phyloP scores from a whole-genome alignment of 2,797 vertebrate genomes.

The Cirrhinus mrigala region DNA sequence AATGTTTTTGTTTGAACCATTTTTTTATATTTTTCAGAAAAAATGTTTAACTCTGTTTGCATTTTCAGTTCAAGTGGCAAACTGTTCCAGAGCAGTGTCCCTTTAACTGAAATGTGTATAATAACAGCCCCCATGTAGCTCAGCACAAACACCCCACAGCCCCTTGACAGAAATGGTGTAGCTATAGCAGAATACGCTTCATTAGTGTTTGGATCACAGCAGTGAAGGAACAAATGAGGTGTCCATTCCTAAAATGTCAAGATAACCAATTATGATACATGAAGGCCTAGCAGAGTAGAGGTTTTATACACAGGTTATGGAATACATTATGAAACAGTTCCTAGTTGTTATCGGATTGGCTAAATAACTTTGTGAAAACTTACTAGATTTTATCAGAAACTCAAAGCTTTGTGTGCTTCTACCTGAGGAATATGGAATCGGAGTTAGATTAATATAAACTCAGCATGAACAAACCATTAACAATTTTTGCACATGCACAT shows the following conservation, averaged over 20 bases:
- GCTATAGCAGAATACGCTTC: conserved; percentile 70
- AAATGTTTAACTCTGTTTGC: no score
- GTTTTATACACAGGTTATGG: conserved; percentile 74
- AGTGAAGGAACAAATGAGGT: conserved; percentile 78
- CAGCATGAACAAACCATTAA: no score
- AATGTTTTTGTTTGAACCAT: no score
- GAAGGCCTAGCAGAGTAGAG: conserved; percentile 74
- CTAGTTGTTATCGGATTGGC: neutral
- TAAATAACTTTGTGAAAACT: neutral
- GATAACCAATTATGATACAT: conserved; percentile 83
- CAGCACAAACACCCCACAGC: conserved; percentile 66
- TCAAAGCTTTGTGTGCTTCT: neutral
- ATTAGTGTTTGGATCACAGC: conserved; percentile 75
- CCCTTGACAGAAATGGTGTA: conserved; percentile 66
- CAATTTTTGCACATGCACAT: neutral
- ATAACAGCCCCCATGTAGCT: conserved; percentile 75
- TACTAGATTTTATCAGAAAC: neutral
- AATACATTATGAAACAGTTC: conserved; percentile 67
- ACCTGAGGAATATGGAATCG: neutral
- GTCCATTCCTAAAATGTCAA: conserved; percentile 80
- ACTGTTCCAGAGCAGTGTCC: no score
- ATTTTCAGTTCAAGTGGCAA: no score
- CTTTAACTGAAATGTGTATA: no score
- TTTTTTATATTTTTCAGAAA: no score
- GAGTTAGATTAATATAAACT: neutral